Evolutionary conservation across 2,113 vertebrate species (phyloP), one percentile per base, ranked within the genome.

Genomic region (Psittacula cyanocephala): DNA sequence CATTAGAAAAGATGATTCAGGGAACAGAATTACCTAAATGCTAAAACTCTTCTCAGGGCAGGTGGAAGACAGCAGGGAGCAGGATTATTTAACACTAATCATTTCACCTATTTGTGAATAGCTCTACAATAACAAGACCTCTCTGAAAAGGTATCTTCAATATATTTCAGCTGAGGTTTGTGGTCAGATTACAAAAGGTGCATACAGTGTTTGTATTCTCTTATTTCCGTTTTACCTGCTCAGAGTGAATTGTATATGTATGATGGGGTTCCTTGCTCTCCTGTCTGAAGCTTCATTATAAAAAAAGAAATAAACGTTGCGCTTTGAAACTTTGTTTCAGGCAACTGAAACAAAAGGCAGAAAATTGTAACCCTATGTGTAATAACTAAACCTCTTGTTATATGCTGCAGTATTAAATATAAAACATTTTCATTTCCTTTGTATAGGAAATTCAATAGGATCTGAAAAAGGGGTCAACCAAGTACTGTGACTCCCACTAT

Each of bases 391-490:
- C 76, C 86, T 97, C 97, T 98, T 86, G 91, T 98, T 98, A 97
- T 65, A 87, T 94, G 89, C 65, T 96, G 86, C 91, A 96, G 79
- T 97, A 98, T 98, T 98, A 98, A 98, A 98, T 98, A 97, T 96
- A 98, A 98, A 98, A 96, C 94, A 97, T 97, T 98, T 97, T 98
- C 97, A 98, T 98, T 98, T 98, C 96, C 96, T 98, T 98, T 97
- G 96, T 98, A 97, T 97, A 97, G 88, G 96, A 98, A 98, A 97
- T 98, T 97, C 97, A 97, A 97, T 97, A 97, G 97, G 95, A 97
- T 86, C 95, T 88, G 94, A 96, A 98, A 98, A 97, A 96, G 86
- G 97, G 97, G 97, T 97, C 97, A 98, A 90, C 91, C 94, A 97
- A 98, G 94, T 97, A 91, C 86, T 92, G 88, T 95, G 96, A 97